Percentiles rank a stretch among this genome's conserved stretches.
These are phyloP conservation scores for Octopus sinensis DNA, from an alignment of 1,140 invertebrate genomes.

Conservation along the genomic window DNA sequence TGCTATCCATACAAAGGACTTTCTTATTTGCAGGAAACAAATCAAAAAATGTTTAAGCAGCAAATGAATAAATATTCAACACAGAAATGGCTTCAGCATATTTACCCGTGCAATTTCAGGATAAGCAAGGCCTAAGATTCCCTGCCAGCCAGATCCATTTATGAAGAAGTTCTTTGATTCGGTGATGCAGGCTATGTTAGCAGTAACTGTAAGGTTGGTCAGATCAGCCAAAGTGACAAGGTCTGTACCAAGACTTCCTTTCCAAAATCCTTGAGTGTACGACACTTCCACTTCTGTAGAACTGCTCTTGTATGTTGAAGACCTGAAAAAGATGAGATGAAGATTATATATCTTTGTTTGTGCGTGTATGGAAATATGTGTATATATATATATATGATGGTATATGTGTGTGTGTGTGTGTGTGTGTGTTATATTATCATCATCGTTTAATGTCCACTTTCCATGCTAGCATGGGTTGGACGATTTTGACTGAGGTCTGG, in stretches of 20 bases:
- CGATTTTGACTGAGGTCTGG: no score
- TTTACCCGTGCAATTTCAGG: slow-evolving; percentile 42
- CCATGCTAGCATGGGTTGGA: no score
- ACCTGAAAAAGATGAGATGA: slow-evolving; percentile 35
- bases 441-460: no score
- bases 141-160: slow-evolving; percentile 58
- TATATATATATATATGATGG: no score
- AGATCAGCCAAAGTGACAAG: slow-evolving; percentile 42
- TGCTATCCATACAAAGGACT: no score
- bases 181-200: slow-evolving; percentile 56
- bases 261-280: slow-evolving; percentile 58
- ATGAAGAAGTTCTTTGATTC: slow-evolving; percentile 56
- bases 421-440: no score
- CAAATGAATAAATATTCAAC: no score
- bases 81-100: no score
- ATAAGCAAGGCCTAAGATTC: slow-evolving; percentile 60
- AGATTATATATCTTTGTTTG: not conserved
- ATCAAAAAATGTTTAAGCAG: no score
- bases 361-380: no score
- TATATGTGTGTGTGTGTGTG: no score
- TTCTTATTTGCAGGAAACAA: no score
- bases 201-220: slow-evolving; percentile 35
- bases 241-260: slow-evolving; percentile 53
- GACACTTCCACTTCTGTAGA: slow-evolving; percentile 41
- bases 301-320: slow-evolving; percentile 38